Base-by-base conservation (phyloP, 2,888 invertebrate species). In the Ephialtes manifestator region DNA sequence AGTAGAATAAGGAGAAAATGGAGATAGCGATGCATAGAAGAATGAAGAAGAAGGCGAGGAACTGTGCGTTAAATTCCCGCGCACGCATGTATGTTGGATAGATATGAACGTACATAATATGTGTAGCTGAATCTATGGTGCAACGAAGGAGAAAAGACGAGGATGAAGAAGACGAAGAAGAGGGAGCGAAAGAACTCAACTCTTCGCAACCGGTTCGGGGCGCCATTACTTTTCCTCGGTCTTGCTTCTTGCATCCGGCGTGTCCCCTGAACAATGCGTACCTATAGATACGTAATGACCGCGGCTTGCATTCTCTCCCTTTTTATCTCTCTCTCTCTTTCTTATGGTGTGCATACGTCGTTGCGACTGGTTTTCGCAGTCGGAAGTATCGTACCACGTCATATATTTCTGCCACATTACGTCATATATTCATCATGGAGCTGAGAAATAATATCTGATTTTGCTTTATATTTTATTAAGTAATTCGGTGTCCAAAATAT, bases 221-320 rank as follows among this genome's bases (percentile, higher is more conserved):
- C 87, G 89, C 88, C 89, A 90, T 91, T 90, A 89, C 89, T 89
- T 90, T 89, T 88, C 83, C 85, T 87, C 86, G 85, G 86, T 90
- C 87, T 89, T 88, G 86, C 78, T 60, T 58, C 76, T 83, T 84
- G 88, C 88, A 89, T 87, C 88, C 90, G 89, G 89, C 88, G 89
- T 85, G 88, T 90, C 88, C 83, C 87, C 85, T 88, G 89, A 90
- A 92, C 93, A 92, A 92, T 92, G 89, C 89, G 68, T 74, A 68
- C 58, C 89, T 89, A 89, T 88, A 89, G 90, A 87, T 88, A 83
- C 76, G 89, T 92, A 92, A 92, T 92, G 89, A 91, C 90, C 90
- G 89, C 76, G 89, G 89, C 87, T 80, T 81, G 87, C 82, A 91
- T 91, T 90, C 65, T 65, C 67, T 74, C 82, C 46, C 46, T 18